phyloP scores from a whole-genome alignment of 1,140 invertebrate genomes.

The Zaprionus ghesquierei region DNA sequence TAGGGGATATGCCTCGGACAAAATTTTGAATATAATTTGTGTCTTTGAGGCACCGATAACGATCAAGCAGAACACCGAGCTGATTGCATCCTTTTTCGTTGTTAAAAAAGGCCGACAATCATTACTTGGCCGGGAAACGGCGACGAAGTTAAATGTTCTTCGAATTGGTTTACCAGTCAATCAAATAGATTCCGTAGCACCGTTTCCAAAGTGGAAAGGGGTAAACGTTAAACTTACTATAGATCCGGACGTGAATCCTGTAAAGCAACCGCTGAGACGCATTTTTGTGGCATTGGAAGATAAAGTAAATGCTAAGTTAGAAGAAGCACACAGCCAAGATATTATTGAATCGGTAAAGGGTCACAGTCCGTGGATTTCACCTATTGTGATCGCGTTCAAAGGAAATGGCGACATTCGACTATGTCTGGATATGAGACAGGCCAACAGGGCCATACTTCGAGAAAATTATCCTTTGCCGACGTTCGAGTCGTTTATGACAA shows the following conservation, averaged over 20 bases:
- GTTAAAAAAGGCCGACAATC: conserved; percentile 28
- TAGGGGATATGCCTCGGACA: conserved; percentile 7
- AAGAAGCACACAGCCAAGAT: neutral
- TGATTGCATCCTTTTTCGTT: neutral
- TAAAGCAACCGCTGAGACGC: conserved; percentile 22
- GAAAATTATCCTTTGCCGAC: conserved; percentile 37
- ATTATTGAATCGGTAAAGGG: conserved; percentile 20
- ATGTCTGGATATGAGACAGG: conserved; percentile 36
- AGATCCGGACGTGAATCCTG: neutral
- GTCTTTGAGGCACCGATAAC: conserved; percentile 27
- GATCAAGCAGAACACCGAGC: neutral
- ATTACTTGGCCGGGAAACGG: conserved; percentile 27
- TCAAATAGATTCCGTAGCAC: neutral
- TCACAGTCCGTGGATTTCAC: conserved; percentile 11
- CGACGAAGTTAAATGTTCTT: conserved; percentile 11
- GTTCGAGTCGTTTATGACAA: conserved; percentile 34
- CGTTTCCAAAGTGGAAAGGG: conserved; percentile 17
- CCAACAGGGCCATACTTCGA: conserved; percentile 29
- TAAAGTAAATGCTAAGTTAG: neutral
- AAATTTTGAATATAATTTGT: conserved; percentile 9
- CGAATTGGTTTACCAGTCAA: conserved; percentile 13
- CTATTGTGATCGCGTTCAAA: conserved; percentile 30
- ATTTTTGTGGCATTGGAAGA: conserved; percentile 9
- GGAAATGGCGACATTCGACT: conserved; percentile 25
- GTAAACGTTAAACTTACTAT: conserved; percentile 7